These are phyloP conservation scores for Drosophila tristis DNA, from an alignment of 1,140 invertebrate species.

Conservation along the genomic window DNA sequence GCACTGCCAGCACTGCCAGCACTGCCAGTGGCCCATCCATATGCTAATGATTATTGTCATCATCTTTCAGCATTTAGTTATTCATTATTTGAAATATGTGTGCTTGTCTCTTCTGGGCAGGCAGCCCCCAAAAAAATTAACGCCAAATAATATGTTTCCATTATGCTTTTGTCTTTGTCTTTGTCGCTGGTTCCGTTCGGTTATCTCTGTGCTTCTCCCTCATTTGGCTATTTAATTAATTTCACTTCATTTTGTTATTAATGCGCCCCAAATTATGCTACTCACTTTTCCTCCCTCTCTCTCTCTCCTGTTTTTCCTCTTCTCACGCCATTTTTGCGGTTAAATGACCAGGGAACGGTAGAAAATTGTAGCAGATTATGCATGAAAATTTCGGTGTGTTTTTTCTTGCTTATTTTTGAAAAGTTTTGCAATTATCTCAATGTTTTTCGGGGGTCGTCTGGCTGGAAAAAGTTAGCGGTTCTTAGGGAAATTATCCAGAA, in stretches of 20 bases:
- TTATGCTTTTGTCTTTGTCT: conserved; percentile 34
- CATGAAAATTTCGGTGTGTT: conserved; percentile 19
- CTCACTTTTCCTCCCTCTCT: conserved; percentile 19
- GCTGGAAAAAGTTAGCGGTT: too few relatives aligned
- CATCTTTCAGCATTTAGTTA: conserved; percentile 47
- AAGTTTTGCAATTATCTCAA: conserved; percentile 49
- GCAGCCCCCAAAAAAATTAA: conserved; percentile 34
- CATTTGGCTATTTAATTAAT: conserved; percentile 51
- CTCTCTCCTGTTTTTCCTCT: not conserved
- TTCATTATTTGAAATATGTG: conserved; percentile 54
- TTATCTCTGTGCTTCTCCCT: conserved; percentile 2
- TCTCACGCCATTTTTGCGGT: too few relatives aligned
- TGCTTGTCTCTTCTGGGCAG: conserved; percentile 13
- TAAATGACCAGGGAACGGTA: conserved; percentile 2
- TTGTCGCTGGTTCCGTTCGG: not conserved
- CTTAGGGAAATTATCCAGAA: too few relatives aligned
- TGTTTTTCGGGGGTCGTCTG: not conserved
- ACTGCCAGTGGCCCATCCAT: conserved; percentile 10
- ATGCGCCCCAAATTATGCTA: conserved; percentile 54
- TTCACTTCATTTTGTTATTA: conserved; percentile 64
- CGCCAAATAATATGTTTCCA: conserved; percentile 65
- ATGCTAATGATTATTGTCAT: conserved; percentile 65
- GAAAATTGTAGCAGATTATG: conserved; percentile 34
- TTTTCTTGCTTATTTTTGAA: conserved; percentile 10
- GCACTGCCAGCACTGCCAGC: too few relatives aligned